Evolutionary conservation across 64 coral and sea anemone genomes (phyloP), one percentile per base, ranked within the genome.

Genomic region (Stichodactyla helianthus): DNA sequence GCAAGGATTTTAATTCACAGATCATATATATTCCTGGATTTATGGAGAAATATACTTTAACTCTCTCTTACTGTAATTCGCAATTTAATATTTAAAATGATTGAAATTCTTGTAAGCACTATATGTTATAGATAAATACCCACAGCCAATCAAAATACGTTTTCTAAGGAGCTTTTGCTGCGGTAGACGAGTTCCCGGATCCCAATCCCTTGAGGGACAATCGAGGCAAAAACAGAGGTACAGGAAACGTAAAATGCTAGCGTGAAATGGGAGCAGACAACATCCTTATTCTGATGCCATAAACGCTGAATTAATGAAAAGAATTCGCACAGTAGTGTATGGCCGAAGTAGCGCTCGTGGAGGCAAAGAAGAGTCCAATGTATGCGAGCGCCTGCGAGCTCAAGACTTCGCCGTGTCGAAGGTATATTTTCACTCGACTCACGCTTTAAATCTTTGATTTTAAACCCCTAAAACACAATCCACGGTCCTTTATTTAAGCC

Each of bases 361-460:
- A 54, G 13, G 83, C 20, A 86, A 85, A n/a, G 90, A 95, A 79
- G 94, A 95, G 20, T 79, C 94, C 44, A 87, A 55, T 17, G 87
- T 97, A 83, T 79, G 88, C 55, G 94, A 97, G 82, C 80, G 94
- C 54, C 52, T 97, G 63, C 92, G 71, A 86, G 79, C 94, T 53
- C 90, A 97, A 17, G 94, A 97, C 64, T 97, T 97, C 82, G 89
- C 91, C 63, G 91, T 97, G 22, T 89, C 94, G 64, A 93, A 97
- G 94, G 94, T 97, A 87, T 57, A 20, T 74, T 56, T 86, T 9
- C 68, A 10, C 14, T 31, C 68, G 68, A 74, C 17, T 74, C 68
- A 13, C 68, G 10, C 25, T 31, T 31, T 74, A 5, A 74, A 28
- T 28, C 8, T 58, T 74, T 27, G 68, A 74, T n/a, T 74, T 74